Percentiles rank a stretch among this genome's conserved stretches.
These are phyloP conservation scores for Cyclophora punctaria DNA, from an alignment of 2,888 invertebrate genomes.

Conservation along the genomic window DNA sequence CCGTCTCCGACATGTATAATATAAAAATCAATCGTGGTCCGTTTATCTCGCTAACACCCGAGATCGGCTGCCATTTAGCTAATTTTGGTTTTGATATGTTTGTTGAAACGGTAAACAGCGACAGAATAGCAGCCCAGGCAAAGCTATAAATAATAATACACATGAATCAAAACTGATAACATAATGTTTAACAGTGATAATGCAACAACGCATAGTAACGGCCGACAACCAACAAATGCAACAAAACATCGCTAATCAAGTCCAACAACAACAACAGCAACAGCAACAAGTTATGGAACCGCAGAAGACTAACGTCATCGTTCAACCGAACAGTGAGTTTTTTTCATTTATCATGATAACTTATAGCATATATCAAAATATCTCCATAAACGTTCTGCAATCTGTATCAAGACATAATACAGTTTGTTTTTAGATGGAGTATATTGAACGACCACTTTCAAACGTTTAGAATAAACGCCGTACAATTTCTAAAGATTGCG, in stretches of 20 bases:
- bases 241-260: constrained; percentile 37
- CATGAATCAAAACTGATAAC: neutral
- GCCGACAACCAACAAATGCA: constrained; percentile 45
- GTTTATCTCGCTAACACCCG: too few species aligned
- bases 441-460: constrained; percentile 32
- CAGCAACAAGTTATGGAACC: constrained; percentile 43
- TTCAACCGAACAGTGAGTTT: constrained; percentile 41
- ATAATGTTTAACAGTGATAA: constrained; percentile 40
- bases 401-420: constrained; percentile 48
- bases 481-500: constrained; percentile 19
- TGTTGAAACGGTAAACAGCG: too few species aligned
- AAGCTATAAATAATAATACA: too few species aligned
- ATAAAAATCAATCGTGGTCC: too few species aligned
- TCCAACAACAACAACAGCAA: constrained; percentile 3
- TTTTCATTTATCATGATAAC: neutral
- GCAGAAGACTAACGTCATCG: constrained; percentile 47
- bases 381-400: constrained; percentile 67
- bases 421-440: constrained; percentile 66
- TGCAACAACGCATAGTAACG: constrained; percentile 56
- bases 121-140: too few species aligned
- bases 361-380: neutral
- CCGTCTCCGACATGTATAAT: too few species aligned
- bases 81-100: too few species aligned
- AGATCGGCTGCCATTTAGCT: too few species aligned
- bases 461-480: constrained; percentile 11